Evolutionary conservation across 1,140 invertebrate species (phyloP).

Genomic region (Drepana arcuata): DNA sequence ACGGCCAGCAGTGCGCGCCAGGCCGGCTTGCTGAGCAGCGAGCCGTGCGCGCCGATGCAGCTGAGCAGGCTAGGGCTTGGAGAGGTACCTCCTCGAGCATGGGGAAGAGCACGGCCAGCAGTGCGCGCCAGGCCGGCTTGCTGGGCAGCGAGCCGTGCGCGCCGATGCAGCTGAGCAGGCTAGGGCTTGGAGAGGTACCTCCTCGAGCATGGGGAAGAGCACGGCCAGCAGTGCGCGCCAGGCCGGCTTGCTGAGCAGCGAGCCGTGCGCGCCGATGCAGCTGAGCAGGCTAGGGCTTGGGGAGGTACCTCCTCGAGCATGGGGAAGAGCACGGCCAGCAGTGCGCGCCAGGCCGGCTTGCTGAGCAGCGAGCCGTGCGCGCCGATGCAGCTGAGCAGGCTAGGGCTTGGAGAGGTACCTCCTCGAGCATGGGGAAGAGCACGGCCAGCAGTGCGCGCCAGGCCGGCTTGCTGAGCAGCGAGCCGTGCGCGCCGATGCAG

Average conservation of each 20-base stretch:
- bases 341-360: conserved; percentile 90
- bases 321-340: conserved; percentile 94
- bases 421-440: conserved; percentile 95
- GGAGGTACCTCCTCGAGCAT: conserved; percentile 93
- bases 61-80: conserved; percentile 98
- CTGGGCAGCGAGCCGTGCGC: conserved; percentile 93
- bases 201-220: conserved; percentile 95
- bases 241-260: conserved; percentile 86
- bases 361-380: conserved; percentile 93
- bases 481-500: conserved; percentile 95
- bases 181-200: conserved; percentile 98
- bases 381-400: conserved; percentile 96
- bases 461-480: conserved; percentile 86
- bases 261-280: conserved; percentile 95
- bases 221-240: conserved; percentile 94
- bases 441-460: conserved; percentile 94
- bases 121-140: conserved; percentile 90
- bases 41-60: conserved; percentile 95
- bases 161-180: conserved; percentile 96
- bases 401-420: conserved; percentile 96
- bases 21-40: conserved; percentile 86
- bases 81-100: conserved; percentile 95
- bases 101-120: conserved; percentile 95
- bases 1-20: conserved; percentile 94
- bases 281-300: conserved; percentile 98